Evolutionary conservation across 1,140 invertebrate species (phyloP), one percentile per base, ranked within the genome.

Genomic region (Riptortus pedestris): DNA sequence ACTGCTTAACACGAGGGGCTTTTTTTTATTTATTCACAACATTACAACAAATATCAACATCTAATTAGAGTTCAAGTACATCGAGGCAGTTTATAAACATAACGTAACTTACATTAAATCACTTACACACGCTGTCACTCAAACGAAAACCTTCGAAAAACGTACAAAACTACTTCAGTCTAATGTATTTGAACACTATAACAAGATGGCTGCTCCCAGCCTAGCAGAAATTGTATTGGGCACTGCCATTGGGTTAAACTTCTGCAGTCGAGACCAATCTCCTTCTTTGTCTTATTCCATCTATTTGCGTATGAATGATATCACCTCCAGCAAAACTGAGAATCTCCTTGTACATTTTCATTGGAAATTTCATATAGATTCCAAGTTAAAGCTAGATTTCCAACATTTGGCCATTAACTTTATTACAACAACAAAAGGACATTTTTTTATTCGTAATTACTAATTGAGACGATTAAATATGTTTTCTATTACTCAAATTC

Each of bases 121-220:
- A 66, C 20, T 43, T 26, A 60, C 48, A 29, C n/a, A 59, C 18
- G 52, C 60, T 47, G 60, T 60, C 65, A 66, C 27, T 29, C 63
- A 22, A 55, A 59, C 28, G 22, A 29, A 33, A 64, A 64, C 20
- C 27, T 61, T 62, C 62, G 48, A 64, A 68, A 66, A 66, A 64
- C 59, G 63, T 67, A 47, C 33, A 43, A 66, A 68, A 68, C 63
- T 29, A 47, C 59, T 58, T 59, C 55, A 26, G 45, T 45, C 63
- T 65, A 68, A 68, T 66, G 65, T 66, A 66, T 68, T 66, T 66
- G 65, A 68, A 68, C 67, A 68, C 60, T 66, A 68, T 69, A 69
- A 69, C 68, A 69, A 69, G 63, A 69, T 69, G 68, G 68, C 64
- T 26, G 61, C 27, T 24, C 20, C 14, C 14, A 14, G 14, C 12